These are phyloP conservation scores for Campaea margaritaria DNA, from an alignment of 2,888 invertebrate genomes.

Conservation along the genomic window DNA sequence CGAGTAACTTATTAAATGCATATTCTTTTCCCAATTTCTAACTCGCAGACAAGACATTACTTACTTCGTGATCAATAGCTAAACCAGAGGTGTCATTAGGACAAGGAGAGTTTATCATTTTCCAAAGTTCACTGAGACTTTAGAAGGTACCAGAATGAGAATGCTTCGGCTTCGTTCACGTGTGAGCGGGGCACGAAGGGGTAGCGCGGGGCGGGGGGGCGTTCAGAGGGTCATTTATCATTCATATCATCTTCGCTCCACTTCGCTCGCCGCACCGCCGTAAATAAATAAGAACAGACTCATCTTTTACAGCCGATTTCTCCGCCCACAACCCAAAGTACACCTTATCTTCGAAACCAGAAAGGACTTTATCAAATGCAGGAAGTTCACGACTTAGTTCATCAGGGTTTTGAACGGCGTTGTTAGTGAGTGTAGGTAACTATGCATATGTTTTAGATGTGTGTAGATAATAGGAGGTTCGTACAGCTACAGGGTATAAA, in stretches of 20 bases:
- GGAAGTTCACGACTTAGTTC: conserved; percentile 43
- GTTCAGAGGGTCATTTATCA: conserved; percentile 84
- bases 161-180: conserved; percentile 77
- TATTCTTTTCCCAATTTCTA: too few relatives aligned
- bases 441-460: conserved; percentile 79
- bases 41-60: too few relatives aligned
- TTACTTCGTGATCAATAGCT: background rate
- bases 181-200: conserved; percentile 66
- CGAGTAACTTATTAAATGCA: too few relatives aligned
- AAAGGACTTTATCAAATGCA: conserved; percentile 47
- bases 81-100: conserved; percentile 2
- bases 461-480: conserved; percentile 66
- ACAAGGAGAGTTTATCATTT: conserved; percentile 68
- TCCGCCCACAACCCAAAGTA: conserved; percentile 27
- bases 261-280: conserved; percentile 85
- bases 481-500: conserved; percentile 52
- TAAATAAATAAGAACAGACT: conserved; percentile 86
- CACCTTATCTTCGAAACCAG: conserved; percentile 37
- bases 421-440: conserved; percentile 73
- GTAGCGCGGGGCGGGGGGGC: conserved; percentile 51
- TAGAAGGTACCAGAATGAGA: conserved; percentile 68
- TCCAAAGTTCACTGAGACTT: conserved; percentile 67
- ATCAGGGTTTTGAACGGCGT: conserved; percentile 45
- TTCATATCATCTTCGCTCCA: conserved; percentile 86
- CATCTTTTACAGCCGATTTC: conserved; percentile 82